These are phyloP conservation scores for Triplophysa rosa DNA, from an alignment of 2,113 vertebrate species.

Conservation along the genomic window DNA sequence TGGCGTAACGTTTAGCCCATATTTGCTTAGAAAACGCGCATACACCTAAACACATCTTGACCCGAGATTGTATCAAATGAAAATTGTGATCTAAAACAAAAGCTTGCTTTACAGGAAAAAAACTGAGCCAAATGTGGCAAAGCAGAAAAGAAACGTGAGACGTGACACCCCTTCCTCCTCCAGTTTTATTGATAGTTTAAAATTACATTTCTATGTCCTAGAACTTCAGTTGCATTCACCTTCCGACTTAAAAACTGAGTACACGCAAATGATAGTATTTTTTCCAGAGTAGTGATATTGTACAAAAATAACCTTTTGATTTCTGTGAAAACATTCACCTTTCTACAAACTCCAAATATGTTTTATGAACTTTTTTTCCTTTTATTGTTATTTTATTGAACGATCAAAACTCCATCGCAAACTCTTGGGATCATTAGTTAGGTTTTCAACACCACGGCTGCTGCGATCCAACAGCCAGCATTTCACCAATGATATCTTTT, in stretches of 20 bases:
- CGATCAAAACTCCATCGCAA: conserved; percentile 72
- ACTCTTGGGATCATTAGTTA: conserved; percentile 71
- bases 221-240: conserved; percentile 88
- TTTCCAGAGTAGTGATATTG: conserved; percentile 90
- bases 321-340: conserved; percentile 90
- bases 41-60: too few relatives aligned
- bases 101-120: neutral
- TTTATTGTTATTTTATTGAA: conserved; percentile 74
- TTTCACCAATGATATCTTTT: conserved; percentile 46
- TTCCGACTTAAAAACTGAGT: conserved; percentile 89
- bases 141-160: conserved; percentile 78
- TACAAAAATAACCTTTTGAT: conserved; percentile 98
- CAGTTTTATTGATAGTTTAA: conserved; percentile 97
- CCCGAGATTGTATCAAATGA: neutral
- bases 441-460: conserved; percentile 67
- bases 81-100: neutral
- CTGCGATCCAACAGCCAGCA: conserved; percentile 51
- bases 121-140: neutral
- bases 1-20: too few relatives aligned
- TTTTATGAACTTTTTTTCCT: conserved; percentile 48
- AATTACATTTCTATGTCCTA: conserved; percentile 93
- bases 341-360: conserved; percentile 81
- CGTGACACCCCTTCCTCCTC: conserved; percentile 88
- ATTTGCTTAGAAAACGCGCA: too few relatives aligned
- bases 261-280: conserved; percentile 87